Percentiles rank a stretch among this genome's conserved stretches.
Evolutionary conservation across 2,888 invertebrate genomes (phyloP).

Genomic region (Mythimna pallens): DNA sequence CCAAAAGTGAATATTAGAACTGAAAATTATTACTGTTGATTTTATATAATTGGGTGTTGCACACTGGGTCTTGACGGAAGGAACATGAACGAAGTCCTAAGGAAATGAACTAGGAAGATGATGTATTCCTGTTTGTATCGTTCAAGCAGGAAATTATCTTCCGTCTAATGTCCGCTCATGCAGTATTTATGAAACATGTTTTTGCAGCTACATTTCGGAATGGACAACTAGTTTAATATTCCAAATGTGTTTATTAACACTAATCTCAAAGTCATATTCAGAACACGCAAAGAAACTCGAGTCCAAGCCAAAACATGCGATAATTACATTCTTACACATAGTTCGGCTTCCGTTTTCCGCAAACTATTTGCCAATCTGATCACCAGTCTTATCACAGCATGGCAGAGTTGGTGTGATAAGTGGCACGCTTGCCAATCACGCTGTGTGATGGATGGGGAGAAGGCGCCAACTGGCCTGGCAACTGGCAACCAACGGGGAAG

Average conservation of each 20-base stretch:
- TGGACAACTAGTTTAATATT: neutral
- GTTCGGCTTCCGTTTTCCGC: conserved; percentile 52
- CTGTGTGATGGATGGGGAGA: conserved; percentile 70
- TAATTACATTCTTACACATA: conserved; percentile 44
- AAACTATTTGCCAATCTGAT: conserved; percentile 55
- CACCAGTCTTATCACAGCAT: conserved; percentile 43
- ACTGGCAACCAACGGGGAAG: conserved; percentile 55
- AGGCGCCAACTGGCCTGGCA: conserved; percentile 73
- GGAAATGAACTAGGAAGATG: neutral
- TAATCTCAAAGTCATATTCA: conserved; percentile 32
- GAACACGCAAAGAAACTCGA: conserved; percentile 34
- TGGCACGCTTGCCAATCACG: conserved; percentile 67
- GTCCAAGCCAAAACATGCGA: conserved; percentile 31
- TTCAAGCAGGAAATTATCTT: neutral
- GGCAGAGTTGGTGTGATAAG: conserved; percentile 37
- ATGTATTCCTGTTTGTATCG: neutral
- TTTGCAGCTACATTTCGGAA: neutral
- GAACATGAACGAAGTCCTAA: neutral
- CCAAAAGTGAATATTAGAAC: neutral
- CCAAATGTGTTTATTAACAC: neutral
- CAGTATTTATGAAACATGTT: neutral
- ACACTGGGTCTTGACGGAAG: neutral
- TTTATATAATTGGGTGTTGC: neutral
- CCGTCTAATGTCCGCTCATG: neutral
- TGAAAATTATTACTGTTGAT: neutral